phyloP scores from a whole-genome alignment of 2,797 vertebrate species.

The Adrianichthys oophorus region DNA sequence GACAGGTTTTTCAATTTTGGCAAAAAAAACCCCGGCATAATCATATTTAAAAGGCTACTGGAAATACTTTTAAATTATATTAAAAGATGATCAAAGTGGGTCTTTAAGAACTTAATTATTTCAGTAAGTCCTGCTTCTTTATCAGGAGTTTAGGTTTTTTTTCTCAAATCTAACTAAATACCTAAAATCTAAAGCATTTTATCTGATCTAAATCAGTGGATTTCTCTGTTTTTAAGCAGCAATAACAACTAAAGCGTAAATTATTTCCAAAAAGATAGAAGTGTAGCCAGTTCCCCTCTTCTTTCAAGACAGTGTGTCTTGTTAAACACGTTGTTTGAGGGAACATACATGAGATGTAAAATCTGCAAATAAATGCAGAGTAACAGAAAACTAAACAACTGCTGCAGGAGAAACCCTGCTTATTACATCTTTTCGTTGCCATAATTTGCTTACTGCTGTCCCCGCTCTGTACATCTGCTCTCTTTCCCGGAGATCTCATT shows the following conservation, averaged over 20 bases:
- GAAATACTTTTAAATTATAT: no score
- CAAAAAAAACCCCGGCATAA: no score
- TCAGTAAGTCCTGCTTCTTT: no score
- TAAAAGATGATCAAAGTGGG: no score
- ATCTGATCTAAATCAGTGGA: conserved; percentile 39
- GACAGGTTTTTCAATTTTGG: no score
- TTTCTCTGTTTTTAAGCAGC: conserved; percentile 34
- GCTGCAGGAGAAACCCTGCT: conserved; percentile 36
- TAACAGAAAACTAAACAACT: conserved; percentile 13
- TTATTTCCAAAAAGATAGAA: conserved; percentile 15
- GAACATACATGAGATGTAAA: conserved; percentile 34
- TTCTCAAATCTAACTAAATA: conserved; percentile 42
- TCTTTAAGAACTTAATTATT: no score
- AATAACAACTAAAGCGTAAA: conserved; percentile 14
- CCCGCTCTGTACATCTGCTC: conserved; percentile 49
- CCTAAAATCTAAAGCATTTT: conserved; percentile 51
- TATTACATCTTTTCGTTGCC: conserved; percentile 45
- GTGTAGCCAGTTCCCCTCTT: conserved; percentile 3
- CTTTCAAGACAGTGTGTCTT: conserved; percentile 19
- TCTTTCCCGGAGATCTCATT: conserved; percentile 54
- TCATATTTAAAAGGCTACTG: no score
- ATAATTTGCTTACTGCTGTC: conserved; percentile 32
- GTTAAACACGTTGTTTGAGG: conserved; percentile 33
- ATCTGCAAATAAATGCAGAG: conserved; percentile 31
- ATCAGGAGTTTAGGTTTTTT: not conserved